Evolutionary conservation across 2,113 vertebrate species (phyloP).

Genomic region (Thalassoma bifasciatum): DNA sequence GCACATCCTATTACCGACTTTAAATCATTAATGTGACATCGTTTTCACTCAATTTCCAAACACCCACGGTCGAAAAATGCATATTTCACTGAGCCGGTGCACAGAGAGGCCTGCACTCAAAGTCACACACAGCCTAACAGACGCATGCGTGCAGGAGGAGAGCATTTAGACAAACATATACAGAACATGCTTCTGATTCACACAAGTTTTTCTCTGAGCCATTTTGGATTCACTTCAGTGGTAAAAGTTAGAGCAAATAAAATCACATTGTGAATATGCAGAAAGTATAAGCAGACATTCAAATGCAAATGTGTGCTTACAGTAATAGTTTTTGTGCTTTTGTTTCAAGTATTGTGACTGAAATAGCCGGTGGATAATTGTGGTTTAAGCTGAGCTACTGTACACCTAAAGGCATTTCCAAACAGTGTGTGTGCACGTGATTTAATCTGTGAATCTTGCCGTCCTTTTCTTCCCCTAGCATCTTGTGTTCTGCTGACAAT

Average conservation of each 20-base stretch:
- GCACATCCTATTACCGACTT: constrained; percentile 88
- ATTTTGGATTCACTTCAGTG: background rate
- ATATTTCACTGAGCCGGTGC: constrained; percentile 65
- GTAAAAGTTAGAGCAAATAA: constrained; percentile 21
- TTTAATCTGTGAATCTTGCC: constrained; percentile 64
- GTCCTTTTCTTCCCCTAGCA: constrained; percentile 61
- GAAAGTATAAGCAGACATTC: constrained; percentile 10
- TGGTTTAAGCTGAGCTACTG: constrained; percentile 64
- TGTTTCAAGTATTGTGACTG: constrained; percentile 56
- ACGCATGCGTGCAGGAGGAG: background rate
- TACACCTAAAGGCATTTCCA: constrained; percentile 49
- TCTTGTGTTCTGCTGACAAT: constrained; percentile 71
- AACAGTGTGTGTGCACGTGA: constrained; percentile 28
- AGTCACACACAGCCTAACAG: constrained; percentile 16
- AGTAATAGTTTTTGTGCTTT: constrained; percentile 55
- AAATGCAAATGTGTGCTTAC: constrained; percentile 44
- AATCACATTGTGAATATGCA: constrained; percentile 8
- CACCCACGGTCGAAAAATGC: constrained; percentile 80
- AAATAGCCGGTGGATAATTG: constrained; percentile 51
- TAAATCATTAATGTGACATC: constrained; percentile 88
- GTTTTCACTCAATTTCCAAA: constrained; percentile 84
- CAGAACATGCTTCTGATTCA: background rate
- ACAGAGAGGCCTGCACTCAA: constrained; percentile 38
- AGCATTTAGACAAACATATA: background rate
- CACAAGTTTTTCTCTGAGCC: constrained; percentile 7